Conservation (phyloP, 2,113 vertebrate genomes). For the Emydocephalus ijimae region DNA sequence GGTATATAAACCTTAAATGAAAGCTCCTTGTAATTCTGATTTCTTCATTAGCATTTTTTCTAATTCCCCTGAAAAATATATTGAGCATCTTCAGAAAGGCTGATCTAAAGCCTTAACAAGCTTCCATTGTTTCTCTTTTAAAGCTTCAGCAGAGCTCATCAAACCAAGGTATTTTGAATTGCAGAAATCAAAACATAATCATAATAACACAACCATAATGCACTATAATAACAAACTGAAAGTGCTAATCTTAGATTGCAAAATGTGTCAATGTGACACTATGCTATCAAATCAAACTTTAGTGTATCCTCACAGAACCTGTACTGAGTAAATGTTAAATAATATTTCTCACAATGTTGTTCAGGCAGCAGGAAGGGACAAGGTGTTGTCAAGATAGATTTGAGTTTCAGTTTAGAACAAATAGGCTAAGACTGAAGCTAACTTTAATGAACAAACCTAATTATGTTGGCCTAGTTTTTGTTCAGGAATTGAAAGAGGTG, state of each 20-base stretch:
- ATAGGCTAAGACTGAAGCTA: not conserved
- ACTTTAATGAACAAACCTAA: not conserved
- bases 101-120: not conserved
- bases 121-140: not conserved
- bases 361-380: not conserved
- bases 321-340: not conserved
- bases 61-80: conserved; percentile 6
- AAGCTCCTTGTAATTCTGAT: not conserved
- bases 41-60: not conserved
- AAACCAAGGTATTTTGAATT: not conserved
- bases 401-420: not conserved
- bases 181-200: not conserved
- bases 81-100: not conserved
- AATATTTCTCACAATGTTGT: not conserved
- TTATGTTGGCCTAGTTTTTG: not conserved
- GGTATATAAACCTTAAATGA: not conserved
- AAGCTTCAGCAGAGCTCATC: not conserved
- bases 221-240: not conserved
- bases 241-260: not conserved
- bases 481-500: not conserved
- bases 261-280: not conserved
- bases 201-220: not conserved
- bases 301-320: not conserved
- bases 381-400: not conserved
- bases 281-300: not conserved